Conservation (phyloP, 2,888 invertebrate species). For the Melieria crassipennis region DNA sequence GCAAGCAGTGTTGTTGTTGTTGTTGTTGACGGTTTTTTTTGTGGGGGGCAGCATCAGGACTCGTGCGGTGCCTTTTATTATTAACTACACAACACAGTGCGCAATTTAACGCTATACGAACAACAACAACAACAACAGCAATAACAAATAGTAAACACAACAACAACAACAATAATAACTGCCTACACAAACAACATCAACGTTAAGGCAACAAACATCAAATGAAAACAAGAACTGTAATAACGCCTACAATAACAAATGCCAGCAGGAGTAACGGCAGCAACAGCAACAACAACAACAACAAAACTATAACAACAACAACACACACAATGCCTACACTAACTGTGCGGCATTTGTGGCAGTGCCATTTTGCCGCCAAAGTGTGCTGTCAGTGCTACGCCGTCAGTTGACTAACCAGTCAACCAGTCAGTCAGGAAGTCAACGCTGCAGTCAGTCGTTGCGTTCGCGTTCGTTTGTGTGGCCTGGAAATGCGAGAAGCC, state of each 20-base stretch:
- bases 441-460: neutral
- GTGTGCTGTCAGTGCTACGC: neutral
- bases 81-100: neutral
- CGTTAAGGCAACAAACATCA: neutral
- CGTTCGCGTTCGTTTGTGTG: neutral
- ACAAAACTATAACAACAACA: neutral
- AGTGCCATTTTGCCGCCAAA: too few species aligned
- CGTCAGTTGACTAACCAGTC: neutral
- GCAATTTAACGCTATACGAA: neutral
- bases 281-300: neutral
- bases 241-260: neutral
- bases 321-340: neutral
- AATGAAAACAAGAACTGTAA: neutral
- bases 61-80: too few species aligned
- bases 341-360: too few species aligned
- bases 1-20: too few species aligned
- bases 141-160: neutral
- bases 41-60: too few species aligned
- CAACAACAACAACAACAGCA: neutral
- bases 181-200: neutral
- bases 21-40: too few species aligned
- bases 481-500: too few species aligned
- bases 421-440: neutral
- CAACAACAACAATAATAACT: neutral
- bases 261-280: neutral